Conservation (phyloP, 2,113 vertebrate genomes). For the Orycteropus afer region DNA sequence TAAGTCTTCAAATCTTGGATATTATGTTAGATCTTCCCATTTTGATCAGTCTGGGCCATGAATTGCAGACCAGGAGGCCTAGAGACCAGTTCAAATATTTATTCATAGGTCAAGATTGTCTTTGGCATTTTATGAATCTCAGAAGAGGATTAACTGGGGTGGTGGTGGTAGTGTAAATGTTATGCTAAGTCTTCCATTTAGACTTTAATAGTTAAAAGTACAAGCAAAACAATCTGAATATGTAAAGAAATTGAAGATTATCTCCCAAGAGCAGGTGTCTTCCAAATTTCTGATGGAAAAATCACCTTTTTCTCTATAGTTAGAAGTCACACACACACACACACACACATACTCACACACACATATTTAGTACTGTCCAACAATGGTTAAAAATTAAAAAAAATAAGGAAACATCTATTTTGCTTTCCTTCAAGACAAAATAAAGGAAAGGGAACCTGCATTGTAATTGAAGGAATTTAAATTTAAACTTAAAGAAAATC, state of each 20-base stretch:
- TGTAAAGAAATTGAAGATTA: not conserved
- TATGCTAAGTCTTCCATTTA: not conserved
- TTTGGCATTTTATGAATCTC: not conserved
- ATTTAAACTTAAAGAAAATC: conserved; percentile 6
- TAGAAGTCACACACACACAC: not conserved
- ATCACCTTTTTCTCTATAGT: not conserved
- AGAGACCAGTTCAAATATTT: conserved; percentile 21
- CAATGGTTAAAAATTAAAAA: not conserved
- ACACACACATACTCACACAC: not conserved
- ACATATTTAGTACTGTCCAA: not conserved
- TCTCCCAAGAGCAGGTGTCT: not conserved
- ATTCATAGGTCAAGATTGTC: conserved; percentile 10
- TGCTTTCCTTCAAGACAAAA: conserved; percentile 37
- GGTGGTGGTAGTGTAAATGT: not conserved
- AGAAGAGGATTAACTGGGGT: not conserved
- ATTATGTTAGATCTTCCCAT: conserved; percentile 9
- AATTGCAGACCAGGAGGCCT: not conserved
- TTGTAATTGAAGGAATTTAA: conserved; percentile 24
- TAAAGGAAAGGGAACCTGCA: not conserved
- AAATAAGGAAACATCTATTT: not conserved
- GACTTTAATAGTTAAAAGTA: not conserved
- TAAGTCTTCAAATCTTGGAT: conserved; percentile 38
- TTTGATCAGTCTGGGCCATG: conserved; percentile 20
- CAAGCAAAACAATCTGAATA: not conserved
- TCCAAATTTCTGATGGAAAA: not conserved